Base-by-base conservation (phyloP, 2,888 invertebrate genomes). In the Sesia bembeciformis region DNA sequence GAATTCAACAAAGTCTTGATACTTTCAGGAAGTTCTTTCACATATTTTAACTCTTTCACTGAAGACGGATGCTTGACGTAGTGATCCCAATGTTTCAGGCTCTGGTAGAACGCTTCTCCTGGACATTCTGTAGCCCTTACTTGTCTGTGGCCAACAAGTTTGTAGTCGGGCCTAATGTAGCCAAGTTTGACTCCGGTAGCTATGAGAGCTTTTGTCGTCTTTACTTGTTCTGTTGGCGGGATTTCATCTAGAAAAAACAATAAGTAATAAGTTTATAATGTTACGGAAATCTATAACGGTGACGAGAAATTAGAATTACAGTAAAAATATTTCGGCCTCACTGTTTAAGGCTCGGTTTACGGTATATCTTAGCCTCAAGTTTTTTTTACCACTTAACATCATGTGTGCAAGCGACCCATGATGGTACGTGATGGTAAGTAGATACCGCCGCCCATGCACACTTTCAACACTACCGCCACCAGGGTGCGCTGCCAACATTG, bases 81-180 rank as follows among this genome's bases (percentile, higher is more conserved):
- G 62, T 93, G 89, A 0, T 89, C 81, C 94, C 94, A 94, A 0
- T 76, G 85, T 53, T 88, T 77, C 40, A 94, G 91, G 67, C 92
- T 91, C 1, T 90, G 66, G 63, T 87, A 93, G 3, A 94, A 76
- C 0, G 87, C 76, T 4, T 90, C 85, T 0, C 94, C 94, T 0
- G 94, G 94, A 63, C 94, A 94, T 56, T 91, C 91, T 0, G 94
- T 94, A 0, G 62, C 62, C 23, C 78, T 63, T 3, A 82, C 78
- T 64, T 84, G 83, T 5, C 77, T 76, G 66, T 93, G 93, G 0
- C 93, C 93, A 39, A 92, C 72, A 49, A 94, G 72, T 55, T 88
- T 90, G 64, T 92, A 93, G 59, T 91, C 80, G 0, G 84, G 68
- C 38, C 81, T 74, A 39, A 95, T 91, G 70, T 87, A 91, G 1